Evolutionary conservation across 2,888 invertebrate genomes (phyloP).

Genomic region (Frankliniella fusca): DNA sequence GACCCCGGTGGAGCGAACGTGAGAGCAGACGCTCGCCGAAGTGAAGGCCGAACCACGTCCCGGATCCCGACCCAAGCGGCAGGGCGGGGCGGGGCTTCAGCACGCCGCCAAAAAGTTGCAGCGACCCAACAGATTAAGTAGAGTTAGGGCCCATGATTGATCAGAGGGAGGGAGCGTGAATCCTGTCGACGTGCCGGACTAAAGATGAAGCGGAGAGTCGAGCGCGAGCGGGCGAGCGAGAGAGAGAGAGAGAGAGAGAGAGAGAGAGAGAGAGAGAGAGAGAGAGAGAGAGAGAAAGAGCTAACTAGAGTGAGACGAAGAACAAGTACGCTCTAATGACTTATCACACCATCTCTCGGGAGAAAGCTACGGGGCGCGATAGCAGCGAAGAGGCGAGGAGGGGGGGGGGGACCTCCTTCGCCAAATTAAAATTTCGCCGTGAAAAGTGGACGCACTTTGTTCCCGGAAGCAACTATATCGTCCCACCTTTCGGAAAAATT

Average conservation of each 20-base stretch:
- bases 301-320: neutral
- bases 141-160: constrained; percentile 16
- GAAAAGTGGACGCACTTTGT: neutral
- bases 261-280: too few species aligned
- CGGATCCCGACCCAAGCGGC: neutral
- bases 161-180: neutral
- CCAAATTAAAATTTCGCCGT: neutral
- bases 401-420: neutral
- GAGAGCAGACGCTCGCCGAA: neutral
- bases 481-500: neutral
- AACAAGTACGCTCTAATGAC: neutral
- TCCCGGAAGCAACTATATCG: neutral
- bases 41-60: too few species aligned
- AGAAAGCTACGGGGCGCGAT: neutral
- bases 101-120: constrained; percentile 4
- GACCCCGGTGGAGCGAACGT: too few species aligned
- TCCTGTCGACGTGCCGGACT: neutral
- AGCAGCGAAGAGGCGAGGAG: neutral
- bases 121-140: constrained; percentile 16
- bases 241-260: too few species aligned
- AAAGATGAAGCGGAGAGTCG: neutral
- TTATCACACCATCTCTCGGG: neutral
- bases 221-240: too few species aligned
- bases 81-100: neutral
- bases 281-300: too few species aligned